phyloP scores from a whole-genome alignment of 2,888 invertebrate genomes.

The Notodonta dromedarius region DNA sequence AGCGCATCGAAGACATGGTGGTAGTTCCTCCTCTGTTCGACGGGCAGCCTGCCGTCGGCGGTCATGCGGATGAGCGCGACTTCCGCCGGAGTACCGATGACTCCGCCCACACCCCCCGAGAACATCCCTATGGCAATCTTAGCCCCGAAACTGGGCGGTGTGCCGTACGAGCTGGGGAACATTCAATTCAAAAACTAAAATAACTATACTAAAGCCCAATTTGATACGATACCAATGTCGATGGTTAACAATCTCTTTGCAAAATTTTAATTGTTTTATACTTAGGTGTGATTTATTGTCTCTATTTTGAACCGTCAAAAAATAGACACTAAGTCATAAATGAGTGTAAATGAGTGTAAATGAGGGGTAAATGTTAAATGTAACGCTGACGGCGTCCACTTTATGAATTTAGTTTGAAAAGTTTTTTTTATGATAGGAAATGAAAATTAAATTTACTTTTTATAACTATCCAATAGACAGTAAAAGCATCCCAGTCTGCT shows the following conservation, averaged over 20 bases:
- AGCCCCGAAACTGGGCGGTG: constrained; percentile 87
- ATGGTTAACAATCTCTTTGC: no score
- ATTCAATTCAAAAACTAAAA: neutral
- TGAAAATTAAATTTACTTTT: constrained; percentile 66
- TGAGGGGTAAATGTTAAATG: no score
- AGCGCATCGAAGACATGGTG: constrained; percentile 95
- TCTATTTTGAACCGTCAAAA: no score
- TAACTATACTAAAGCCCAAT: no score
- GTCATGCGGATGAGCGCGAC: constrained; percentile 98
- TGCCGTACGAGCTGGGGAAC: constrained; percentile 46
- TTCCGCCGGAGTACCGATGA: constrained; percentile 98
- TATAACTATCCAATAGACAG: constrained; percentile 89
- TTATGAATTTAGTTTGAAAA: neutral
- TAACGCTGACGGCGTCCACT: neutral
- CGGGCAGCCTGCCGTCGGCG: constrained; percentile 95
- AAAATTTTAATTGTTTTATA: no score
- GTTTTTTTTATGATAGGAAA: neutral
- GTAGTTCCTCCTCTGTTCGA: constrained; percentile 93
- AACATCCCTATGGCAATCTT: constrained; percentile 92
- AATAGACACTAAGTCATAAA: no score
- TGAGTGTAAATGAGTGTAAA: no score
- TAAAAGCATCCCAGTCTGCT: constrained; percentile 96
- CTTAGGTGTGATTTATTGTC: no score
- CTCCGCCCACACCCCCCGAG: constrained; percentile 93
- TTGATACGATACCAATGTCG: no score